These are phyloP conservation scores for Cetoscarus ocellatus DNA, from an alignment of 2,797 vertebrate genomes.

Conservation along the genomic window DNA sequence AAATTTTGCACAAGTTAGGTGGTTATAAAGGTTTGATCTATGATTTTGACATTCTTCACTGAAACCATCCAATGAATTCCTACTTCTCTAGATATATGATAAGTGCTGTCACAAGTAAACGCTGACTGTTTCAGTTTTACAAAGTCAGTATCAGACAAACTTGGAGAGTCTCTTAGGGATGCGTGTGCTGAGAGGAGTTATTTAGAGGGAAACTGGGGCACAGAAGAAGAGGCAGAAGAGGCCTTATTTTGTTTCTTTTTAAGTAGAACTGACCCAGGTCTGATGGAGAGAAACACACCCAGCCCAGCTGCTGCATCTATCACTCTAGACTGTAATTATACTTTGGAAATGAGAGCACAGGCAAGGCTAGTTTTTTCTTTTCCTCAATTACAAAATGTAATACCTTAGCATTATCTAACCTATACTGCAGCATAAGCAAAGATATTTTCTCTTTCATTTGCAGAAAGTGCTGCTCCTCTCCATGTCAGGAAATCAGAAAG, in stretches of 20 bases:
- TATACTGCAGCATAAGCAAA: slow-evolving; percentile 1
- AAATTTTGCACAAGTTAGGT: slow-evolving; percentile 14
- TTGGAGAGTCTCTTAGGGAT: slow-evolving; percentile 36
- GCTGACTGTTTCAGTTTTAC: slow-evolving; percentile 11
- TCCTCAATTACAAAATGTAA: slow-evolving; percentile 14
- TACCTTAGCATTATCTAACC: not conserved
- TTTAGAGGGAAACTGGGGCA: slow-evolving; percentile 73
- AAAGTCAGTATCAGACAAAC: slow-evolving; percentile 29
- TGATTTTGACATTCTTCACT: slow-evolving; percentile 4
- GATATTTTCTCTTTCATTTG: not conserved
- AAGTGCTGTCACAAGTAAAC: slow-evolving; percentile 7
- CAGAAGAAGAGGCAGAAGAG: slow-evolving; percentile 29
- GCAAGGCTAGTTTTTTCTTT: not conserved
- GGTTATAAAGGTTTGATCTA: not conserved
- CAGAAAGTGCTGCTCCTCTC: not conserved
- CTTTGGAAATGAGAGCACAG: slow-evolving; percentile 21
- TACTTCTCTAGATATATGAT: slow-evolving; percentile 3
- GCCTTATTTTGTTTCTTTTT: slow-evolving; percentile 40
- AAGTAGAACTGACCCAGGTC: slow-evolving; percentile 45
- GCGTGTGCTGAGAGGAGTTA: slow-evolving; percentile 51
- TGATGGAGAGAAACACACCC: slow-evolving; percentile 33
- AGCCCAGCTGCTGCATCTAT: slow-evolving; percentile 38
- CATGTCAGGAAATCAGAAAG: slow-evolving; percentile 2
- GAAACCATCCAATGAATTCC: not conserved
- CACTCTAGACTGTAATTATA: slow-evolving; percentile 47